phyloP scores from a whole-genome alignment of 92 coral and sea anemone species.

The Nematostella vectensis region DNA sequence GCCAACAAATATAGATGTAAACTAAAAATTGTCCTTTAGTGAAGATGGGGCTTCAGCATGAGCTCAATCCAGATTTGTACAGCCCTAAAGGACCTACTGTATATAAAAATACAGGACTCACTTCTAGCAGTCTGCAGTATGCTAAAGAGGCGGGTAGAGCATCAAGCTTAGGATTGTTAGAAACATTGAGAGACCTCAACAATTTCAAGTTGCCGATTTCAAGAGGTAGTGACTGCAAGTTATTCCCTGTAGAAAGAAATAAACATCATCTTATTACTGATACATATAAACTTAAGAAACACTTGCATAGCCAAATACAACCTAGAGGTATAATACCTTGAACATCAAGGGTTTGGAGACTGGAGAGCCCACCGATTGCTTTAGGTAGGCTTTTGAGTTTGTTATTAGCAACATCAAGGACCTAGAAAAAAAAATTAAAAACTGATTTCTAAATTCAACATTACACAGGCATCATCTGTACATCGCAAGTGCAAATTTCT shows the following conservation, averaged over 20 bases:
- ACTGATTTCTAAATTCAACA: not conserved
- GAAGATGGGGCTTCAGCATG: too few relatives aligned
- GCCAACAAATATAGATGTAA: not conserved
- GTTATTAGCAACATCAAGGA: slow-evolving; percentile 76
- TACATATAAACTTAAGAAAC: too few relatives aligned
- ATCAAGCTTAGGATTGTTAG: slow-evolving; percentile 60
- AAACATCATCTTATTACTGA: not conserved
- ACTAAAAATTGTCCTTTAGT: too few relatives aligned
- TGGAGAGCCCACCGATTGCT: slow-evolving; percentile 48
- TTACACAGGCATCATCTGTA: too few relatives aligned
- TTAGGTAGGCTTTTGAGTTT: slow-evolving; percentile 69
- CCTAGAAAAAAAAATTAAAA: slow-evolving; percentile 31
- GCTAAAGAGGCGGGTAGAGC: slow-evolving; percentile 70
- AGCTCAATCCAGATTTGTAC: too few relatives aligned
- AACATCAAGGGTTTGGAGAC: slow-evolving; percentile 69
- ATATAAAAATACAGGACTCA: too few relatives aligned
- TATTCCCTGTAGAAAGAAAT: slow-evolving; percentile 47
- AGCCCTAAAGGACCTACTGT: too few relatives aligned
- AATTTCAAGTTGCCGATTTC: slow-evolving; percentile 77
- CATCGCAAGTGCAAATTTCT: too few relatives aligned
- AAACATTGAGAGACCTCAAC: slow-evolving; percentile 66
- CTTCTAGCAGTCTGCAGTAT: slow-evolving; percentile 80
- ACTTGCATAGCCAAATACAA: not conserved
- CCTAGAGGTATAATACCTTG: slow-evolving; percentile 46
- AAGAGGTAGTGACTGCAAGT: slow-evolving; percentile 64